Percentiles rank a stretch among this genome's conserved stretches.
Evolutionary conservation across 2,888 invertebrate genomes (phyloP).

Genomic region (Halictus ligatus): DNA sequence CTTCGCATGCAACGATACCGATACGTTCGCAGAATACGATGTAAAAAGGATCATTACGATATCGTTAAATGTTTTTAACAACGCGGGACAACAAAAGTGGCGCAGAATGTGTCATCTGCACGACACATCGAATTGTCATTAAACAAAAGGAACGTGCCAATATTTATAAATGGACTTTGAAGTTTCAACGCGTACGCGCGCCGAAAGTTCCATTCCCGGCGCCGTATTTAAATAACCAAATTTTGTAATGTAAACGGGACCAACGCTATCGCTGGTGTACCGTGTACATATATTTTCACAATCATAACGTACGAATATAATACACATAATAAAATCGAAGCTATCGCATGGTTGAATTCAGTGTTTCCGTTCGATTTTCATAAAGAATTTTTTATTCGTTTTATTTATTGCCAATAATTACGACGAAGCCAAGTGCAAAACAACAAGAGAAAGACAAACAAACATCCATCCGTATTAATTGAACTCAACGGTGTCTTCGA

Average conservation of each 20-base stretch:
- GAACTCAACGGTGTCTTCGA: neutral
- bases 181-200: neutral
- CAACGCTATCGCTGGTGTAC: neutral
- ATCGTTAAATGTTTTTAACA: neutral
- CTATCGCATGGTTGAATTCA: neutral
- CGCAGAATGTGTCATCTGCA: neutral
- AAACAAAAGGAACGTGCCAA: constrained; percentile 5
- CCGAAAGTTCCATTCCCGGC: neutral
- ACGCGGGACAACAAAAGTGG: neutral
- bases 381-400: neutral
- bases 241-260: neutral
- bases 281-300: neutral
- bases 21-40: neutral
- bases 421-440: neutral
- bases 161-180: neutral
- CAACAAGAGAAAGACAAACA: neutral
- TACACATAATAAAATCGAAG: neutral
- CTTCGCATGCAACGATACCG: neutral
- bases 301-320: neutral
- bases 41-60: neutral
- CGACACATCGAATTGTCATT: neutral
- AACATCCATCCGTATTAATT: neutral
- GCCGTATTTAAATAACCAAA: neutral
- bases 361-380: neutral
- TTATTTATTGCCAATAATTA: neutral